Evolutionary conservation across 2,888 invertebrate species (phyloP).

Genomic region (Tyria jacobaeae): DNA sequence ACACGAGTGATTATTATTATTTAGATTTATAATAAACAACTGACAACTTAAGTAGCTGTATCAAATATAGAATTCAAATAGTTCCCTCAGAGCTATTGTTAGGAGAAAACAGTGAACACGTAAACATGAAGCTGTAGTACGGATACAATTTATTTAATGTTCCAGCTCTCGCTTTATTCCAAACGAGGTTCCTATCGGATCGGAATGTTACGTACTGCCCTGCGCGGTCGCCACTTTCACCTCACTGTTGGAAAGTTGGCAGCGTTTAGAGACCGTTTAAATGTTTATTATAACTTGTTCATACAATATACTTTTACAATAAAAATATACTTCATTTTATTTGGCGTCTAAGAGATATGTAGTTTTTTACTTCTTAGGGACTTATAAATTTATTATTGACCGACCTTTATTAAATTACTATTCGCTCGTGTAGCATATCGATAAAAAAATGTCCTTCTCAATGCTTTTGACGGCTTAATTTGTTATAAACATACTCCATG

Average conservation of each 20-base stretch:
- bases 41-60: background rate
- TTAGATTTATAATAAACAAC: background rate
- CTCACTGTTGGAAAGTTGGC: slow-evolving; percentile 80
- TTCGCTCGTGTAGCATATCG: too few relatives aligned
- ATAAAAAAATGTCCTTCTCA: too few relatives aligned
- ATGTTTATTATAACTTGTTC: slow-evolving; percentile 64
- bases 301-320: slow-evolving; percentile 27
- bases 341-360: background rate
- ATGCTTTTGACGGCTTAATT: too few relatives aligned
- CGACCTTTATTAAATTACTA: background rate
- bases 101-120: slow-evolving; percentile 15
- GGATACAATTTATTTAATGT: slow-evolving; percentile 48
- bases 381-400: background rate
- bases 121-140: slow-evolving; percentile 28
- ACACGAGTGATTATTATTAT: too few relatives aligned
- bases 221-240: slow-evolving; percentile 80
- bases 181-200: slow-evolving; percentile 72
- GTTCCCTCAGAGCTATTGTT: slow-evolving; percentile 10
- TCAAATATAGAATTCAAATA: slow-evolving; percentile 5
- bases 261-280: slow-evolving; percentile 76
- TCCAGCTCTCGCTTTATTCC: slow-evolving; percentile 58
- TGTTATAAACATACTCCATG: too few relatives aligned
- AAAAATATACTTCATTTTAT: background rate
- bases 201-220: slow-evolving; percentile 76
- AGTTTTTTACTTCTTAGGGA: background rate